Conservation (phyloP, 2,797 vertebrate genomes). For the Neopelma chrysocephalum region DNA sequence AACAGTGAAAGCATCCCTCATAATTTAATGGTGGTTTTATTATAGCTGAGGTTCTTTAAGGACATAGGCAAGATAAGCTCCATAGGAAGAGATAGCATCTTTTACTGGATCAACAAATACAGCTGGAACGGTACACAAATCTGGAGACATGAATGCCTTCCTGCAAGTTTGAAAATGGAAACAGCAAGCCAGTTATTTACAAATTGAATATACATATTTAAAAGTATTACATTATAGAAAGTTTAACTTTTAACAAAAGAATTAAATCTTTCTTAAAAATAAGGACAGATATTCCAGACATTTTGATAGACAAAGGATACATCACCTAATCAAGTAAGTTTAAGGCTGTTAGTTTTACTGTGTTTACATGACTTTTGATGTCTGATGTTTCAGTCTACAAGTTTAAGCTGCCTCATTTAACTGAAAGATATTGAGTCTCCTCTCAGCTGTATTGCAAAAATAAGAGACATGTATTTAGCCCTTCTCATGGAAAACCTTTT, state of each 20-base stretch:
- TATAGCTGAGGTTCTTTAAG: neutral
- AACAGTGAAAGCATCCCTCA: neutral
- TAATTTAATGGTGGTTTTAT: neutral
- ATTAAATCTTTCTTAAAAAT: neutral
- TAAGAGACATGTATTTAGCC: neutral
- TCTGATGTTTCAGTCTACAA: neutral
- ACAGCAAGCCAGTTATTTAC: neutral
- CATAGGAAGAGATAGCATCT: neutral
- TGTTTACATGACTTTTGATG: neutral
- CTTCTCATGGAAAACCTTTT: neutral
- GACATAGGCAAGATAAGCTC: neutral
- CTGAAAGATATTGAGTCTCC: neutral
- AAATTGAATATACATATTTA: neutral
- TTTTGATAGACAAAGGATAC: neutral
- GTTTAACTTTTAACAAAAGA: neutral
- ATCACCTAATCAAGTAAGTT: neutral
- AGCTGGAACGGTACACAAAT: neutral
- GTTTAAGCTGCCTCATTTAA: slow-evolving; percentile 35
- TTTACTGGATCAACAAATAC: neutral
- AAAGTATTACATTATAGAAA: neutral
- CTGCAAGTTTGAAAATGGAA: neutral
- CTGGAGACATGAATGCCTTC: neutral
- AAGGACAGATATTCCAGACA: neutral
- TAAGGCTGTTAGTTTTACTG: neutral
- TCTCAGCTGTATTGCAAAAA: neutral